Percentiles rank a stretch among this genome's conserved stretches.
Evolutionary conservation across 2,888 invertebrate species (phyloP).

Genomic region (Pristionchus mayeri): DNA sequence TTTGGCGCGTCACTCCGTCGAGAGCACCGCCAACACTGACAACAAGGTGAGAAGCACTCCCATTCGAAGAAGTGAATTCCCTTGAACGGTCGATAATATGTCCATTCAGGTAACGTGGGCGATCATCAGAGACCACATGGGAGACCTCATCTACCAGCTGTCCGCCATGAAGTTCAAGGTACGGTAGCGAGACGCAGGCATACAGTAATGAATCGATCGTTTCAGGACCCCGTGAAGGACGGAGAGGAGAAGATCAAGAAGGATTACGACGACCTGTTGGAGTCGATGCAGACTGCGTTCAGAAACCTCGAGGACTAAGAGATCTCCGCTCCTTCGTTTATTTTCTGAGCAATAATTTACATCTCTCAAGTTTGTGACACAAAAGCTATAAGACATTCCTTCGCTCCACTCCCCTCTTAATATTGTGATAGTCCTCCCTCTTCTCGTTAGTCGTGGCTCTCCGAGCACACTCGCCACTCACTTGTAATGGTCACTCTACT

Average conservation of each 20-base stretch:
- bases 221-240: slow-evolving; percentile 95
- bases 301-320: slow-evolving; percentile 96
- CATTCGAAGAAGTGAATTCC: background rate
- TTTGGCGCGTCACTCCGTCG: slow-evolving; percentile 96
- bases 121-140: slow-evolving; percentile 96
- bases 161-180: slow-evolving; percentile 99
- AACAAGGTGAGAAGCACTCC: slow-evolving; percentile 84
- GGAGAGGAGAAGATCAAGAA: slow-evolving; percentile 97
- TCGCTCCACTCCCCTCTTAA: background rate
- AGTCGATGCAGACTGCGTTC: slow-evolving; percentile 97
- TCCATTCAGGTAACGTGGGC: slow-evolving; percentile 90
- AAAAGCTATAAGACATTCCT: slow-evolving; percentile 37
- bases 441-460: slow-evolving; percentile 8
- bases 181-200: slow-evolving; percentile 57
- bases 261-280: slow-evolving; percentile 95
- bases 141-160: slow-evolving; percentile 93
- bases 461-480: background rate
- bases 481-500: background rate
- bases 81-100: background rate
- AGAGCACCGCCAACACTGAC: slow-evolving; percentile 97
- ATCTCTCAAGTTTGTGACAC: slow-evolving; percentile 32
- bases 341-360: slow-evolving; percentile 19
- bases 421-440: slow-evolving; percentile 18
- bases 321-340: background rate
- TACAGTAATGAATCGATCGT: background rate